Evolutionary conservation across 2,113 vertebrate species (phyloP).

Genomic region (Pundamilia nyererei): DNA sequence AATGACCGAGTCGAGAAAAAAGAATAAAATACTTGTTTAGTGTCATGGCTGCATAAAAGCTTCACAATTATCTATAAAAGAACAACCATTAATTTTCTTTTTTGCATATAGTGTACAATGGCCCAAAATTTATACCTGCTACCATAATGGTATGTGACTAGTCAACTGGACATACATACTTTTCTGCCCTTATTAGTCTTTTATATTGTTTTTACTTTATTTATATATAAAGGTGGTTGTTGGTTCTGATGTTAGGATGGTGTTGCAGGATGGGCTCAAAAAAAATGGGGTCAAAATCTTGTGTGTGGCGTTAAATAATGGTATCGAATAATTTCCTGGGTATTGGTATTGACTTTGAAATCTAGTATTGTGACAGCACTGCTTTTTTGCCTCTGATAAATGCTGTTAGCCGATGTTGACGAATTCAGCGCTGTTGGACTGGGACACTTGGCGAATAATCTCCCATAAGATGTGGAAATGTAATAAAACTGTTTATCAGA

Average conservation of each 20-base stretch:
- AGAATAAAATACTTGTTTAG: neutral
- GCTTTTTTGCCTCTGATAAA: neutral
- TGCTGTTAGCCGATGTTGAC: neutral
- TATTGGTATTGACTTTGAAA: neutral
- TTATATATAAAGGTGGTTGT: neutral
- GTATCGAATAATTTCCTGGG: neutral
- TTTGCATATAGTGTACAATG: neutral
- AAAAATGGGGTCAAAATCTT: neutral
- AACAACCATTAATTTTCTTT: neutral
- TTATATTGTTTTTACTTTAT: neutral
- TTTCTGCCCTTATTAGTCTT: neutral
- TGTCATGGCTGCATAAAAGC: neutral
- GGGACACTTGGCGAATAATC: neutral
- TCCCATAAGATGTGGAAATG: neutral
- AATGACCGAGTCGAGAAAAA: rapidly evolving
- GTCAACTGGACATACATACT: neutral
- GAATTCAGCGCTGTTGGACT: neutral
- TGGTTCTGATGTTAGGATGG: neutral
- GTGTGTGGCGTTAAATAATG: neutral
- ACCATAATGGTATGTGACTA: rapidly evolving
- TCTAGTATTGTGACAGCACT: neutral
- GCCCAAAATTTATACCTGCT: neutral
- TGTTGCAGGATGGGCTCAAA: neutral
- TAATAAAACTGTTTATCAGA: neutral
- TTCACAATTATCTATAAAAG: neutral